phyloP scores from a whole-genome alignment of 2,888 invertebrate genomes.

The Mamestra brassicae region DNA sequence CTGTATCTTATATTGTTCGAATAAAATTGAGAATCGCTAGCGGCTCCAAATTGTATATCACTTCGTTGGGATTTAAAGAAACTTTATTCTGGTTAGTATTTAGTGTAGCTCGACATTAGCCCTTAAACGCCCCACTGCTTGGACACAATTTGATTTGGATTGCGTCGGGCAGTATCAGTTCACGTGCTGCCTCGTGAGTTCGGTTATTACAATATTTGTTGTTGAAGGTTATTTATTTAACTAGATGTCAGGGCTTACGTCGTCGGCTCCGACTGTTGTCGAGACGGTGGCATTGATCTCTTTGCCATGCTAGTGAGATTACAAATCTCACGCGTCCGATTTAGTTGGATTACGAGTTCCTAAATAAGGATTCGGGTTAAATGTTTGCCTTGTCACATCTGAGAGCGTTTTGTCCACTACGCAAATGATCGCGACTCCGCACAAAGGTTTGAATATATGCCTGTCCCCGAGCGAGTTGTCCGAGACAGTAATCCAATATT shows the following conservation, averaged over 20 bases:
- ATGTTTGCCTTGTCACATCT: conserved; percentile 60
- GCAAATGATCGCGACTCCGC: conserved; percentile 29
- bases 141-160: conserved; percentile 77
- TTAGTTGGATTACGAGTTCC: conserved; percentile 60
- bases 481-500: conserved; percentile 47
- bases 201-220: conserved; percentile 89
- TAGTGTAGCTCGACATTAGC: conserved; percentile 73
- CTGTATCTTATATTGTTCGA: conserved; percentile 70
- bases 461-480: conserved; percentile 12
- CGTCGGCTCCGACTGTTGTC: conserved; percentile 75
- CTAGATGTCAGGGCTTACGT: conserved; percentile 79
- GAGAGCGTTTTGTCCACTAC: conserved; percentile 34
- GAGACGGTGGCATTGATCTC: conserved; percentile 80
- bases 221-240: conserved; percentile 87
- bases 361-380: conserved; percentile 54
- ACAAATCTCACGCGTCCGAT: conserved; percentile 75
- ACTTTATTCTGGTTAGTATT: conserved; percentile 76
- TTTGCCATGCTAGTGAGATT: conserved; percentile 73
- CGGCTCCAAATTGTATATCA: conserved; percentile 76
- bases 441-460: conserved; percentile 49
- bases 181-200: conserved; percentile 70
- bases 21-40: conserved; percentile 74
- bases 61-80: conserved; percentile 81
- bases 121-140: conserved; percentile 72
- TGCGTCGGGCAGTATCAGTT: conserved; percentile 67